Evolutionary conservation across 2,797 vertebrate species (phyloP).

Genomic region (Neopelma chrysocephalum): DNA sequence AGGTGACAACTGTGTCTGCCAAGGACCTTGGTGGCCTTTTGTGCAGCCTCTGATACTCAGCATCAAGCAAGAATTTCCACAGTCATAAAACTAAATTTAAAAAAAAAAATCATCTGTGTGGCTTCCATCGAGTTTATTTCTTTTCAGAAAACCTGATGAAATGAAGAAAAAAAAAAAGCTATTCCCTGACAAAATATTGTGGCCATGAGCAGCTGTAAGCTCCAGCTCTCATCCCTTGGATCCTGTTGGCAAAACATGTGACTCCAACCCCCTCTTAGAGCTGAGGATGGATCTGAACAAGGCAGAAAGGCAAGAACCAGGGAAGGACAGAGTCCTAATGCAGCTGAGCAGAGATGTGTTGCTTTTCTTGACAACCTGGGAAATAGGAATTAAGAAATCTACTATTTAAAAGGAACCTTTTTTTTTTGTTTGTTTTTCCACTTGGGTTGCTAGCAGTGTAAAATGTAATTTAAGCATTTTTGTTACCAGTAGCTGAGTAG

Average conservation of each 20-base stretch:
- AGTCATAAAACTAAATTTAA: background rate
- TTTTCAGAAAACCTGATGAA: background rate
- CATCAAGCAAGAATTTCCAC: background rate
- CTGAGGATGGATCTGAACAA: background rate
- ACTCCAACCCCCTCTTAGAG: background rate
- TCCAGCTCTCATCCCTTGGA: background rate
- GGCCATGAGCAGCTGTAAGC: background rate
- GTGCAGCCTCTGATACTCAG: background rate
- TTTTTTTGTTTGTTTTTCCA: background rate
- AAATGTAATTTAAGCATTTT: conserved; percentile 65
- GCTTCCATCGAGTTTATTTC: background rate
- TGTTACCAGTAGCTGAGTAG: conserved; percentile 39
- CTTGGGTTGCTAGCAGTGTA: conserved; percentile 62
- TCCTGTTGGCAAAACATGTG: background rate
- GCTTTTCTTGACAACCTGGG: conserved; percentile 18
- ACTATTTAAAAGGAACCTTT: conserved; percentile 47
- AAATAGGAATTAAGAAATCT: conserved; percentile 27
- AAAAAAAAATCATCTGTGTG: background rate
- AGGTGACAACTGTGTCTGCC: background rate
- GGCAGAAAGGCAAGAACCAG: conserved; percentile 19
- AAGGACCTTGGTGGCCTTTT: background rate
- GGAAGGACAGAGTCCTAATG: conserved; percentile 17
- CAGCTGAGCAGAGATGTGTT: conserved; percentile 37
- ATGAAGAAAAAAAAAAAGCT: background rate
- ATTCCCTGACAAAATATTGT: background rate